Evolutionary conservation across 2,113 vertebrate species (phyloP).

Genomic region (Crotalus viridis): DNA sequence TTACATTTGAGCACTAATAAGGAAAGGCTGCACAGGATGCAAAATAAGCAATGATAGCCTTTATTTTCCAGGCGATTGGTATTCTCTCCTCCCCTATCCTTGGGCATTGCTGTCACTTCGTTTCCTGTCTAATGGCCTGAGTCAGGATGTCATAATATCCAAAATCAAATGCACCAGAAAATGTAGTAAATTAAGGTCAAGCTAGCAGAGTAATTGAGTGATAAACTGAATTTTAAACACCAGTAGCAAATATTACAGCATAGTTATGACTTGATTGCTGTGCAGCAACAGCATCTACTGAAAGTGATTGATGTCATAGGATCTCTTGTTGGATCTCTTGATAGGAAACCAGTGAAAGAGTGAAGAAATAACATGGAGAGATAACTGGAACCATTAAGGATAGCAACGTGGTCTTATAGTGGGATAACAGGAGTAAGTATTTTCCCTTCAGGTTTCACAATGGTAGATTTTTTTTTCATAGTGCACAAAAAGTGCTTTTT

Average conservation of each 20-base stretch:
- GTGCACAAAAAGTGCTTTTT: not conserved
- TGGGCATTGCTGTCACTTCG: constrained; percentile 48
- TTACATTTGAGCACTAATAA: constrained; percentile 15
- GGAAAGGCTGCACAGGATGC: constrained; percentile 28
- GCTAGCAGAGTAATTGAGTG: constrained; percentile 62
- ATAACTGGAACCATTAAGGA: constrained; percentile 28
- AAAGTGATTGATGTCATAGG: constrained; percentile 40
- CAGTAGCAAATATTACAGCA: constrained; percentile 33
- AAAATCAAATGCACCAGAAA: constrained; percentile 69
- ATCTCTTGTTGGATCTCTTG: constrained; percentile 45
- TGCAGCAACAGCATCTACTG: constrained; percentile 51
- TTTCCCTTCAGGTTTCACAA: not conserved
- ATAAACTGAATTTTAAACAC: constrained; percentile 68
- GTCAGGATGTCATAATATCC: constrained; percentile 57
- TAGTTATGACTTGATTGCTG: constrained; percentile 52
- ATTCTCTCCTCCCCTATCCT: constrained; percentile 41
- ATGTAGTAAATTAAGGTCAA: constrained; percentile 64
- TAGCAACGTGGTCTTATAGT: constrained; percentile 15
- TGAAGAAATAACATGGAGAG: constrained; percentile 53
- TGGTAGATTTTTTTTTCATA: not conserved
- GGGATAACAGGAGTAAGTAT: not conserved
- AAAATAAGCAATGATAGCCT: constrained; percentile 35
- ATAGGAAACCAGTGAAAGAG: not conserved
- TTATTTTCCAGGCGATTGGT: constrained; percentile 63
- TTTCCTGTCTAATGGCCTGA: constrained; percentile 60